Evolutionary conservation across 2,113 vertebrate species (phyloP), one percentile per base, ranked within the genome.

Genomic region (Dryoscopus gambensis): DNA sequence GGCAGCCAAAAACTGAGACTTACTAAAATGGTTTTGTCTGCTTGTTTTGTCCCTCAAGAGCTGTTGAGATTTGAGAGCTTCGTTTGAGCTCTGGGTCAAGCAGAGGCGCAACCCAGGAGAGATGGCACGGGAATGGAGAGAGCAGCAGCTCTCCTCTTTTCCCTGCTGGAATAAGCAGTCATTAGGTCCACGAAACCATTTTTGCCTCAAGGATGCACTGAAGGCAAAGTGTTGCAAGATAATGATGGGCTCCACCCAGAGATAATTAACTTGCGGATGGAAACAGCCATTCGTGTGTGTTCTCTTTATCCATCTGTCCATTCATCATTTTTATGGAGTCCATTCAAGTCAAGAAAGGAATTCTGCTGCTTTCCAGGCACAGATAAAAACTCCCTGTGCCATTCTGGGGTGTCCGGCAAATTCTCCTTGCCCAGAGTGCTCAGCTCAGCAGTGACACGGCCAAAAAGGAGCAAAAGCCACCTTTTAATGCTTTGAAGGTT

Each of bases 401-500:
- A 33, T 20, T 13, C 22, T 35, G 47, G 12, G 25, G 13, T n/a
- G 44, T 40, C 68, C 82, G 62, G 57, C 6, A 69, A 80, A 40
- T 52, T 53, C 8, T 73, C 31, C n/a, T 27, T 59, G 53, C 33
- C 37, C 52, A 33, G 2, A 1, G 23, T 7, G 22, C 37, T 59
- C 40, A 77, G 30, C n/a, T 85, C n/a, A 53, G 44, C 2, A 1
- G 5, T 47, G 50, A 33, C 0, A 0, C 16, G 79, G 33, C 23
- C 69, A 57, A 13, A 3, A 57, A 46, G 24, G 30, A 74, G 10
- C 13, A 62, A 50, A 13, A 84, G 1, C 33, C 64, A 59, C 5
- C 1, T 74, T 17, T 53, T n/a, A 55, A 25, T 5, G 4, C 40
- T n/a, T 11, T 16, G 18, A 46, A 68, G 30, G 15, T 30, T 59